phyloP scores from a whole-genome alignment of 2,888 invertebrate genomes.

The Tetheella fluctuosa region DNA sequence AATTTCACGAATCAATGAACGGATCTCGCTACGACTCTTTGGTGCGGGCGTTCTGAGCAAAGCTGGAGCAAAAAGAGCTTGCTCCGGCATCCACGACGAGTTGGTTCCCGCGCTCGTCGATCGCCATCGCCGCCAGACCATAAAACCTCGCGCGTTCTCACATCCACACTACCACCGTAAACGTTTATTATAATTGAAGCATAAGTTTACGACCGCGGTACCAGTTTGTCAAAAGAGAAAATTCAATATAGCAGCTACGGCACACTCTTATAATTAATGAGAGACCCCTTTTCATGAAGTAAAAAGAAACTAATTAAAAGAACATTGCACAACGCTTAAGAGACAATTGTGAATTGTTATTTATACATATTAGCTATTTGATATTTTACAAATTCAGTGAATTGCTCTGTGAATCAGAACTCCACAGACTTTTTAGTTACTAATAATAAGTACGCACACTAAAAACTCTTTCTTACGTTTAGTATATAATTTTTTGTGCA shows the following conservation, averaged over 20 bases:
- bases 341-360: background rate
- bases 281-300: background rate
- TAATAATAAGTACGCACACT: too few species aligned
- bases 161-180: conserved; percentile 68
- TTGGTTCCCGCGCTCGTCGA: conserved; percentile 53
- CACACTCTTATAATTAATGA: conserved; percentile 7
- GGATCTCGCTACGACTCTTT: background rate
- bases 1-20: too few species aligned
- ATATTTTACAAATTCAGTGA: too few species aligned
- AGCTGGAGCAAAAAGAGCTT: conserved; percentile 63
- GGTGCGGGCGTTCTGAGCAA: conserved; percentile 7
- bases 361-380: too few species aligned
- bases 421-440: too few species aligned
- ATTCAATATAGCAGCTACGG: conserved; percentile 53
- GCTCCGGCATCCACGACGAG: conserved; percentile 58
- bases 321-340: background rate
- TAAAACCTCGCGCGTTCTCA: conserved; percentile 74
- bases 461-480: too few species aligned
- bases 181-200: conserved; percentile 80
- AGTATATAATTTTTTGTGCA: too few species aligned
- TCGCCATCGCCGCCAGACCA: conserved; percentile 41
- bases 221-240: conserved; percentile 64
- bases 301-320: conserved; percentile 6
- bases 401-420: too few species aligned
- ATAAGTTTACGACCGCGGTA: conserved; percentile 73